phyloP scores from a whole-genome alignment of 2,888 invertebrate species.

The Hipparchia semele region DNA sequence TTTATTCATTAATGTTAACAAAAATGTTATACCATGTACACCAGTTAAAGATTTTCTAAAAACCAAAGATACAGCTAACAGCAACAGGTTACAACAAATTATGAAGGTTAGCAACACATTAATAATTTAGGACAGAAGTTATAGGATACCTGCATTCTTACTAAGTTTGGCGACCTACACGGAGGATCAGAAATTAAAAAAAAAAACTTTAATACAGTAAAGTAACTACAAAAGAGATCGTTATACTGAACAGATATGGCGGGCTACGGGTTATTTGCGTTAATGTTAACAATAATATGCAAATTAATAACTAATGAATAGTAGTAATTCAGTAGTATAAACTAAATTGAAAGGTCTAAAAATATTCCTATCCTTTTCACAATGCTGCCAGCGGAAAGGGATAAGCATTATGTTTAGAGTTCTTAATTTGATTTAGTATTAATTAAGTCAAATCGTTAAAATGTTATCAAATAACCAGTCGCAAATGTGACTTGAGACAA shows the following conservation, averaged over 20 bases:
- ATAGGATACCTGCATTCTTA: slow-evolving; percentile 17
- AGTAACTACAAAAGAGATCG: background rate
- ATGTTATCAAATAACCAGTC: too few relatives aligned
- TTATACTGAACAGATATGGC: too few relatives aligned
- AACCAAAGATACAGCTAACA: too few relatives aligned
- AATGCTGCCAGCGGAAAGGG: too few relatives aligned
- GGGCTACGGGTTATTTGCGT: background rate
- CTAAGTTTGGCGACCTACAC: slow-evolving; percentile 23
- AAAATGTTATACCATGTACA: background rate
- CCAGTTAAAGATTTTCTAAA: background rate
- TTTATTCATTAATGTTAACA: background rate
- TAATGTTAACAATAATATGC: background rate
- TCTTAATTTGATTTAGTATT: too few relatives aligned
- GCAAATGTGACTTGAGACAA: too few relatives aligned
- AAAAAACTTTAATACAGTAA: background rate
- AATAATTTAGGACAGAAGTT: slow-evolving; percentile 4
- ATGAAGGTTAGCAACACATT: slow-evolving; percentile 6
- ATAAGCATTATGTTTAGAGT: too few relatives aligned
- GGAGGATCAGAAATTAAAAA: slow-evolving; percentile 12
- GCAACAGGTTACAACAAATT: background rate
- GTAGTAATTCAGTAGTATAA: too few relatives aligned
- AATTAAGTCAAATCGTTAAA: too few relatives aligned
- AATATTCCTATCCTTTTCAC: too few relatives aligned
- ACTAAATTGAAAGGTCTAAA: too few relatives aligned
- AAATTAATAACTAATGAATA: background rate